A percentile compares a stretch with the other conserved stretches of the same genome.
These are phyloP conservation scores for Callopanchax toddi DNA, from an alignment of 2,113 vertebrate species.

Conservation along the genomic window DNA sequence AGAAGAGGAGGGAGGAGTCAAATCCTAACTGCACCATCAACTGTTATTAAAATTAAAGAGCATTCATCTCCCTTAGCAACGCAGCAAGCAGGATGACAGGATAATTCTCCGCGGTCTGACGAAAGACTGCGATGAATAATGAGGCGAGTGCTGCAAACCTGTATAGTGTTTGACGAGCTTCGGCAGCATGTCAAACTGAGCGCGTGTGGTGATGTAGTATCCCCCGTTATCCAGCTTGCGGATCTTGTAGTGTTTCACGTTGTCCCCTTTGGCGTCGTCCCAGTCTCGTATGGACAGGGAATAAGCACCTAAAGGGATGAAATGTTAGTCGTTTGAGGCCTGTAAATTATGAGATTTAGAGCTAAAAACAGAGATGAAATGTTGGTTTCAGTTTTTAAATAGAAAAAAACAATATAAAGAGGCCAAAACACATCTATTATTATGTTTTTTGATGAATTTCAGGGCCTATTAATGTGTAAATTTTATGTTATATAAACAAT, in stretches of 20 bases:
- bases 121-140: constrained; percentile 16
- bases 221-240: constrained; percentile 98
- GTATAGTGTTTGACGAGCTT: constrained; percentile 98
- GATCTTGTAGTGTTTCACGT: constrained; percentile 99
- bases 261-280: constrained; percentile 96
- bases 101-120: constrained; percentile 35
- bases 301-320: constrained; percentile 85
- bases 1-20: constrained; percentile 4
- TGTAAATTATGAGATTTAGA: too few relatives aligned
- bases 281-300: constrained; percentile 98
- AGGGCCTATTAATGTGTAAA: too few relatives aligned
- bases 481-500: too few relatives aligned
- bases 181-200: constrained; percentile 95
- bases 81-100: constrained; percentile 1
- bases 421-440: too few relatives aligned
- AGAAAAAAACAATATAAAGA: too few relatives aligned
- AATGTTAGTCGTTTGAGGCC: neutral
- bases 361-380: too few relatives aligned
- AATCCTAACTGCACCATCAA: constrained; percentile 36
- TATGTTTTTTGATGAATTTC: too few relatives aligned
- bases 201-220: constrained; percentile 98
- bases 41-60: constrained; percentile 49
- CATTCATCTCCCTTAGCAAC: constrained; percentile 42
- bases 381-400: too few relatives aligned
- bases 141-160: constrained; percentile 67